phyloP scores from a whole-genome alignment of 2,797 vertebrate species.

The Anguilla obscura region DNA sequence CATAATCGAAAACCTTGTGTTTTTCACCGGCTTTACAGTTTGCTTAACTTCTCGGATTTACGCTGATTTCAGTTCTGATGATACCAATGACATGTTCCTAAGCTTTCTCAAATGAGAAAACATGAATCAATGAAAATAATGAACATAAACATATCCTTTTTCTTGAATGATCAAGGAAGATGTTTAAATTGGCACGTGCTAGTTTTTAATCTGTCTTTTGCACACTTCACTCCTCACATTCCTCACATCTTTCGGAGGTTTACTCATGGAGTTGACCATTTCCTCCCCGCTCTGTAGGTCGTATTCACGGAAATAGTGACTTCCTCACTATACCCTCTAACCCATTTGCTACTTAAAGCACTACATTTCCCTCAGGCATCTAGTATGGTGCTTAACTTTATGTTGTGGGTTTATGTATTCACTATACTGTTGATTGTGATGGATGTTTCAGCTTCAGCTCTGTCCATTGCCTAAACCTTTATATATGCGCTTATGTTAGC shows the following conservation, averaged over 20 bases:
- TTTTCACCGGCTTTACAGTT: not conserved
- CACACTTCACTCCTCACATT: not conserved
- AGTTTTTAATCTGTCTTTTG: not conserved
- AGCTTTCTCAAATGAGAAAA: not conserved
- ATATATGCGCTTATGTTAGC: not conserved
- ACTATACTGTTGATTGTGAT: not conserved
- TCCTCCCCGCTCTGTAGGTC: conserved; percentile 48
- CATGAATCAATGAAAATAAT: not conserved
- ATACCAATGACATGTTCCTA: not conserved
- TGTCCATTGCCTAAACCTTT: not conserved
- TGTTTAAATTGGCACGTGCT: not conserved
- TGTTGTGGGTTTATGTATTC: not conserved
- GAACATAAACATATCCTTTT: not conserved
- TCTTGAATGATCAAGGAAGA: not conserved
- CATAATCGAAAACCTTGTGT: not conserved
- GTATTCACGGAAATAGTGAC: conserved; percentile 80
- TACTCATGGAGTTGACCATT: not conserved
- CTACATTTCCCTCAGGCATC: not conserved
- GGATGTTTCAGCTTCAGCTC: not conserved
- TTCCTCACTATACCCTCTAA: not conserved
- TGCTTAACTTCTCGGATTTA: too few relatives aligned
- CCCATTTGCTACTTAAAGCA: not conserved
- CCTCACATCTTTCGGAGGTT: not conserved
- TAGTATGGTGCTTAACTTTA: not conserved
- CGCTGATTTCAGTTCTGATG: not conserved